Evolutionary conservation across 2,888 invertebrate genomes (phyloP).

Genomic region (Tenthredo livida): DNA sequence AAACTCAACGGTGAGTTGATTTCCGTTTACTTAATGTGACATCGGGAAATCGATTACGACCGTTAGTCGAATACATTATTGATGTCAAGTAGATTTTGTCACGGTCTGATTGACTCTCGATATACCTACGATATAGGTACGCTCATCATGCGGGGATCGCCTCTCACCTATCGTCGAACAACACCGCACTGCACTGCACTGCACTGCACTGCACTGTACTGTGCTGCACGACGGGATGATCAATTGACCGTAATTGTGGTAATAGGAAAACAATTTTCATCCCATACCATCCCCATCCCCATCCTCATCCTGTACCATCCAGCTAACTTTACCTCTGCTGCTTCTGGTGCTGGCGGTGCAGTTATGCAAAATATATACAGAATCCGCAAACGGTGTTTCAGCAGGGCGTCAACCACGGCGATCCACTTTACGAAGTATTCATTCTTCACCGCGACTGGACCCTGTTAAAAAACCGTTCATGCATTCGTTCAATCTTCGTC

Average conservation of each 20-base stretch:
- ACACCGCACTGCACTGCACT: background rate
- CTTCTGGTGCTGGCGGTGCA: background rate
- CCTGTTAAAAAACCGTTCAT: background rate
- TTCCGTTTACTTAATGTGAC: constrained; percentile 50
- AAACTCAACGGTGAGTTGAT: constrained; percentile 5
- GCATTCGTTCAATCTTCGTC: background rate
- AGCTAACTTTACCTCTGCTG: background rate
- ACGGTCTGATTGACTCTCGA: constrained; percentile 54
- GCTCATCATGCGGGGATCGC: constrained; percentile 7
- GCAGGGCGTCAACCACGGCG: background rate
- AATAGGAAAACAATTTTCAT: constrained; percentile 48
- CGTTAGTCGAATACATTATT: constrained; percentile 30
- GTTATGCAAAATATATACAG: constrained; percentile 29
- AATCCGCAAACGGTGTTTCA: background rate
- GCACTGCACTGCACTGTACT: background rate
- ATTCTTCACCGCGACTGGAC: background rate
- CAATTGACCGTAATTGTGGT: constrained; percentile 50
- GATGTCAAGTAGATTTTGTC: constrained; percentile 53
- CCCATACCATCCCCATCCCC: background rate
- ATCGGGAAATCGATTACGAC: constrained; percentile 31
- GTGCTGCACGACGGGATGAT: constrained; percentile 24
- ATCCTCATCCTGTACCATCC: background rate
- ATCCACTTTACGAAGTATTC: constrained; percentile 15
- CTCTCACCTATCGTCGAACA: constrained; percentile 18
- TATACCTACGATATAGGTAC: constrained; percentile 14